Evolutionary conservation across 2,113 vertebrate genomes (phyloP).

Genomic region (Salminus brasiliensis): DNA sequence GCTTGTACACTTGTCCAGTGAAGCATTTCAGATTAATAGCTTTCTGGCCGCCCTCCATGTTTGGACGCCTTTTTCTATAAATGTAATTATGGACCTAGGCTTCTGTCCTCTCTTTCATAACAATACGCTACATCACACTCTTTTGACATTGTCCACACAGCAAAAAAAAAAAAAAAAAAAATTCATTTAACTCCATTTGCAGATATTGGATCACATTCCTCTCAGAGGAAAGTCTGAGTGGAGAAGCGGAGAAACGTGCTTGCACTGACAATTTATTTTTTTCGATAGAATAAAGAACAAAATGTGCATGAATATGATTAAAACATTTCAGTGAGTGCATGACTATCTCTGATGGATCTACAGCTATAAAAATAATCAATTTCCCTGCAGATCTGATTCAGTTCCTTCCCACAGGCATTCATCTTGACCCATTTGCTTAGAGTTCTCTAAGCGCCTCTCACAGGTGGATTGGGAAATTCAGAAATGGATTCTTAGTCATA

Average conservation of each 20-base stretch:
- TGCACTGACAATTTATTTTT: conserved; percentile 60
- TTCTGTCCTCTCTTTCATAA: conserved; percentile 64
- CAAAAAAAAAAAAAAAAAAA: conserved; percentile 58
- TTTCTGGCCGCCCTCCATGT: conserved; percentile 65
- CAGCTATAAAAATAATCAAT: neutral
- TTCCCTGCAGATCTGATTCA: conserved; percentile 52
- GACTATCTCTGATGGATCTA: neutral
- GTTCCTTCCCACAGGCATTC: conserved; percentile 51
- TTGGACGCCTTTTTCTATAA: conserved; percentile 59
- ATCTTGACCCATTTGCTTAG: conserved; percentile 45
- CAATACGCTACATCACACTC: conserved; percentile 63
- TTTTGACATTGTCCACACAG: conserved; percentile 57
- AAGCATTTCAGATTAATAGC: conserved; percentile 58
- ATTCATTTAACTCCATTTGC: conserved; percentile 74
- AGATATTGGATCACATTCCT: conserved; percentile 72
- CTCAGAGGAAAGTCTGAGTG: conserved; percentile 59
- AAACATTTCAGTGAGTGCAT: conserved; percentile 37
- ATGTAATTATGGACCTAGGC: conserved; percentile 53
- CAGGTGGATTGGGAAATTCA: neutral
- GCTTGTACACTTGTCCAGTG: conserved; percentile 1
- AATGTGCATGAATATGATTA: conserved; percentile 57
- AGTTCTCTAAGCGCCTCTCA: neutral
- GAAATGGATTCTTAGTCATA: neutral
- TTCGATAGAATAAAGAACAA: conserved; percentile 50
- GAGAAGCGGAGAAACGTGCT: conserved; percentile 52